Base-by-base conservation (phyloP, 2,888 invertebrate species). In the Hydrotaea cyrtoneurina region DNA sequence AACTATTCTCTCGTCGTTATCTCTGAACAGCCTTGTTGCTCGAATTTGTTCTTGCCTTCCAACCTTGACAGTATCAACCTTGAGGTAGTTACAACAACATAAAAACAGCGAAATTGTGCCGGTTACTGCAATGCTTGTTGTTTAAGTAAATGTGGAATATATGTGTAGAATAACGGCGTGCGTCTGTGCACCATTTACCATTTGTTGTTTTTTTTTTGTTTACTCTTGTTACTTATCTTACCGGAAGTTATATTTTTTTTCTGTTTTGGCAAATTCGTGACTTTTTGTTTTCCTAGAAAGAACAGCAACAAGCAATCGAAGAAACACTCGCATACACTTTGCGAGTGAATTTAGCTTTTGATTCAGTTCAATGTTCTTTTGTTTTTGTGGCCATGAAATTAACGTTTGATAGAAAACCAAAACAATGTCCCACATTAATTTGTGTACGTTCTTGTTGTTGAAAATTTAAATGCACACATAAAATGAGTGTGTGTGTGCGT, bases 171-270 rank as follows among this genome's bases (percentile, higher is more conserved):
- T n/a, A n/a, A n/a, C 11, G 13, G 15, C 13, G 11, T 43, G 50
- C 2, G 4, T 50, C n/a, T 50, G n/a, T 50, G 2, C 50, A 50
- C 4, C 50, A 50, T 50, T 50, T 50, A 15, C 50, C n/a, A 50
- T 50, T 50, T 50, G 15, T 50, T 43, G 53, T 59, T 53, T 77
- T 26, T 62, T 23, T 57, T 13, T 82, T 78, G 50, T n/a, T n/a
- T n/a, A 15, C 15, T 31, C 23, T 31, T 69, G 36, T 64, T n/a
- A 10, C 39, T 64, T 7, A 57, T 39, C 21, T 19, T 26, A 53
- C 82, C 82, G 82, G 82, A 82, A 82, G 82, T 82, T 71, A 50
- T 50, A 10, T 75, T 69, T 57, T 26, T 23, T 36, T 62, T 31
- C 31, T 26, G 2, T 23, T 64, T 31, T 43, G 36, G 21, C 66